Evolutionary conservation across 1,140 invertebrate species (phyloP).

Genomic region (Drosophila suzukii): DNA sequence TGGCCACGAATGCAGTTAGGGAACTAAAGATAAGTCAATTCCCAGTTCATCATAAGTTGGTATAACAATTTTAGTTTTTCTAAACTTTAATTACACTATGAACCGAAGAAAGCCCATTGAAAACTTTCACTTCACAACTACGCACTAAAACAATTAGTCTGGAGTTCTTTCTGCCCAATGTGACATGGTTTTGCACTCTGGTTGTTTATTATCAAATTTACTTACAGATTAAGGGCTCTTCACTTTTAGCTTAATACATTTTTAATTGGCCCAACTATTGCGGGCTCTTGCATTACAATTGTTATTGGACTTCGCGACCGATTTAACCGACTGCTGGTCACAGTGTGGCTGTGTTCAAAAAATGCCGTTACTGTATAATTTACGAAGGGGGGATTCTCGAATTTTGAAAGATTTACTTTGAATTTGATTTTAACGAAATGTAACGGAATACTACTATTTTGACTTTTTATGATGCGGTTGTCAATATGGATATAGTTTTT

Average conservation of each 20-base stretch:
- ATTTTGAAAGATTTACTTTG: background rate
- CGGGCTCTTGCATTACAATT: slow-evolving; percentile 18
- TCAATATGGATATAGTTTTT: too few species aligned
- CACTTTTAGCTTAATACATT: slow-evolving; percentile 9
- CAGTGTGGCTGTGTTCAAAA: slow-evolving; percentile 5
- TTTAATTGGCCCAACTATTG: slow-evolving; percentile 8
- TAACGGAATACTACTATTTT: too few species aligned
- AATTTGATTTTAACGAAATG: too few species aligned
- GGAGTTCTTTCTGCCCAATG: background rate
- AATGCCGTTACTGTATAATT: background rate
- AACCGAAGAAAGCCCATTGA: background rate
- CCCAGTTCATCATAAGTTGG: background rate
- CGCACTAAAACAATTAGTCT: background rate
- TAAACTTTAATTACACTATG: background rate
- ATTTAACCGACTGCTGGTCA: slow-evolving; percentile 21
- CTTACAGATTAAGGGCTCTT: background rate
- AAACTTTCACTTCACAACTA: slow-evolving; percentile 14
- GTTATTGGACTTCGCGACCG: background rate
- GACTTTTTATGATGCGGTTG: too few species aligned
- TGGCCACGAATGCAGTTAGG: background rate
- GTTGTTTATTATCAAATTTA: background rate
- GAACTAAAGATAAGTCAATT: background rate
- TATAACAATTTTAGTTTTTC: background rate
- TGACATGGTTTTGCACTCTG: background rate
- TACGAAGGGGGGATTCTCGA: background rate